Evolutionary conservation across 2,113 vertebrate species (phyloP).

Genomic region (Nematolebias whitei): DNA sequence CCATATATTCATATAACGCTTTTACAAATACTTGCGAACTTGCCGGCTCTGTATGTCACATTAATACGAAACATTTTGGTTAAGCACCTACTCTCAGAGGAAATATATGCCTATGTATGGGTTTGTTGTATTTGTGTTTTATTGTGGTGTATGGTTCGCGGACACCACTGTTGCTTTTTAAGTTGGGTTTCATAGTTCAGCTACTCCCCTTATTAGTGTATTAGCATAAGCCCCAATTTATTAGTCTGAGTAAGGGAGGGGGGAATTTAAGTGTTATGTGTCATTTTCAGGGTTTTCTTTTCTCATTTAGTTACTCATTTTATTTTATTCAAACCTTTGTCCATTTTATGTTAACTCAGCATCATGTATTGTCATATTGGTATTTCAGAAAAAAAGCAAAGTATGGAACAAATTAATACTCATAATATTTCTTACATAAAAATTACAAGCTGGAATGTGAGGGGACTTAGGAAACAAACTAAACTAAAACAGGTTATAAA

Average conservation of each 20-base stretch:
- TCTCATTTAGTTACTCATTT: background rate
- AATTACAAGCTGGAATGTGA: slow-evolving; percentile 2
- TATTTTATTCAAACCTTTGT: background rate
- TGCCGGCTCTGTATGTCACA: background rate
- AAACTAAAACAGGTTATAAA: slow-evolving; percentile 1
- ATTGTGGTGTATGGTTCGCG: background rate
- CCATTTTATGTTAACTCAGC: background rate
- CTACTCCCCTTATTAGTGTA: slow-evolving; percentile 6
- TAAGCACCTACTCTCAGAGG: background rate
- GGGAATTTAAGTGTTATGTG: background rate
- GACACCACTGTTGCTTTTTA: slow-evolving; percentile 9
- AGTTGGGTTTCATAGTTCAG: background rate
- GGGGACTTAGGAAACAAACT: background rate
- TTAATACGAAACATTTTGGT: background rate
- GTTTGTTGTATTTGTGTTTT: background rate
- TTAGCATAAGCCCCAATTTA: background rate
- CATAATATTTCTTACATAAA: background rate
- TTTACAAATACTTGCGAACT: background rate
- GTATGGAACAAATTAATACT: background rate
- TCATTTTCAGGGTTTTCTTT: background rate
- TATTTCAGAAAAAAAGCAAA: background rate
- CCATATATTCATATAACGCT: background rate
- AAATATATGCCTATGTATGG: too few species aligned
- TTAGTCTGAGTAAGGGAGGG: slow-evolving; percentile 9
- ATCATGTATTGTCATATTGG: background rate